These are phyloP conservation scores for Drosophila pegasa DNA, from an alignment of 2,888 invertebrate species.

Conservation along the genomic window DNA sequence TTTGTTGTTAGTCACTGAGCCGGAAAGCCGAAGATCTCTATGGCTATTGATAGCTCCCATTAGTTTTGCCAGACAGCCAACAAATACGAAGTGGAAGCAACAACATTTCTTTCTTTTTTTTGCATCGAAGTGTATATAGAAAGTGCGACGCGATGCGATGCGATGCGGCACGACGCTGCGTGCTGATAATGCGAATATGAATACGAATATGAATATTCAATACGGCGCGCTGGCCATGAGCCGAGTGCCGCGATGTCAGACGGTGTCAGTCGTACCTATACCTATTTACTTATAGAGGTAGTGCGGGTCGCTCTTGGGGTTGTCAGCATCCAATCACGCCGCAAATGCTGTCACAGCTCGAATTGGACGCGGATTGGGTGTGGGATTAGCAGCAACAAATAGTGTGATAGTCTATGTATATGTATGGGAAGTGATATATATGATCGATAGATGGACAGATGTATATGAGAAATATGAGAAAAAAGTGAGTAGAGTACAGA, in stretches of 20 bases:
- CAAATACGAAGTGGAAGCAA: slow-evolving; percentile 27
- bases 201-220: slow-evolving; percentile 15
- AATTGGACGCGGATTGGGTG: slow-evolving; percentile 33
- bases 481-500: neutral
- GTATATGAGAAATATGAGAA: neutral
- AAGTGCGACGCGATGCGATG: slow-evolving; percentile 59
- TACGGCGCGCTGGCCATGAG: slow-evolving; percentile 43
- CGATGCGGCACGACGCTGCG: slow-evolving; percentile 47
- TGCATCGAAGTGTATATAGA: slow-evolving; percentile 29
- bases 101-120: neutral
- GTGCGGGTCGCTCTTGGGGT: slow-evolving; percentile 32
- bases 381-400: slow-evolving; percentile 15
- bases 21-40: slow-evolving; percentile 31
- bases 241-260: slow-evolving; percentile 50
- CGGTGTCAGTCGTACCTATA: slow-evolving; percentile 48
- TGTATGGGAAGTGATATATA: neutral
- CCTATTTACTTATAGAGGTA: slow-evolving; percentile 19
- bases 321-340: slow-evolving; percentile 54
- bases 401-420: slow-evolving; percentile 19
- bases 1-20: slow-evolving; percentile 69
- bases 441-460: neutral
- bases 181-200: slow-evolving; percentile 46
- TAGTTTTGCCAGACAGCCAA: slow-evolving; percentile 67
- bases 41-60: slow-evolving; percentile 26
- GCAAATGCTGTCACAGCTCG: slow-evolving; percentile 20